Conservation (phyloP, 2,797 vertebrate species). For the Alca torda region DNA sequence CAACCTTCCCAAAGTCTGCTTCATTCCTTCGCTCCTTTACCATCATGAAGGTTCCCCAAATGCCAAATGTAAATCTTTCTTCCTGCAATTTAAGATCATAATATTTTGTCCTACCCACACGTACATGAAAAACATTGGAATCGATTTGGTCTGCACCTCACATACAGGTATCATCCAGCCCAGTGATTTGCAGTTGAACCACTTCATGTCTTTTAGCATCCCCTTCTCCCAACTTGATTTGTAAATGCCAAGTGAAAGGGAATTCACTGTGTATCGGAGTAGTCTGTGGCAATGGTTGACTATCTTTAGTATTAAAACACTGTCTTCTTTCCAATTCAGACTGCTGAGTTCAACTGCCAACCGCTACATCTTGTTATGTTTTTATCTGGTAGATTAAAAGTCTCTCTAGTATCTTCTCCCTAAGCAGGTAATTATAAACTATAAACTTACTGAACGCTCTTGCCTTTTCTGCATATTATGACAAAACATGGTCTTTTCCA, state of each 20-base stretch:
- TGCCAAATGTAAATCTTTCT: neutral
- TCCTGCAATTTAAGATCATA: neutral
- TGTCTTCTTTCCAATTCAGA: neutral
- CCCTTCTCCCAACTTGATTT: neutral
- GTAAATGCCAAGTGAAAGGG: neutral
- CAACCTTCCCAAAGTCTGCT: neutral
- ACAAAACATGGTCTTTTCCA: neutral
- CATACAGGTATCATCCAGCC: neutral
- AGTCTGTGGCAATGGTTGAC: neutral
- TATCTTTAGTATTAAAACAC: neutral
- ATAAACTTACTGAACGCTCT: slow-evolving; percentile 18
- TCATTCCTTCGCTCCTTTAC: neutral
- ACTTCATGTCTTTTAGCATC: neutral
- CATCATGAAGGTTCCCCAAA: neutral
- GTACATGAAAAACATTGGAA: neutral
- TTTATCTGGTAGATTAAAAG: slow-evolving; percentile 22
- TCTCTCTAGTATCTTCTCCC: neutral
- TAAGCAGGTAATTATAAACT: slow-evolving; percentile 36
- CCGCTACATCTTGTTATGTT: neutral
- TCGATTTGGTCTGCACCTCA: neutral
- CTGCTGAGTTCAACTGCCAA: neutral
- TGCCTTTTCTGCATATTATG: neutral
- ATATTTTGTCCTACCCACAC: neutral
- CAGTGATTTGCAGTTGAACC: neutral
- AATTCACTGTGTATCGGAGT: neutral